Evolutionary conservation across 2,797 vertebrate species (phyloP).

Genomic region (Malurus leucopterus): DNA sequence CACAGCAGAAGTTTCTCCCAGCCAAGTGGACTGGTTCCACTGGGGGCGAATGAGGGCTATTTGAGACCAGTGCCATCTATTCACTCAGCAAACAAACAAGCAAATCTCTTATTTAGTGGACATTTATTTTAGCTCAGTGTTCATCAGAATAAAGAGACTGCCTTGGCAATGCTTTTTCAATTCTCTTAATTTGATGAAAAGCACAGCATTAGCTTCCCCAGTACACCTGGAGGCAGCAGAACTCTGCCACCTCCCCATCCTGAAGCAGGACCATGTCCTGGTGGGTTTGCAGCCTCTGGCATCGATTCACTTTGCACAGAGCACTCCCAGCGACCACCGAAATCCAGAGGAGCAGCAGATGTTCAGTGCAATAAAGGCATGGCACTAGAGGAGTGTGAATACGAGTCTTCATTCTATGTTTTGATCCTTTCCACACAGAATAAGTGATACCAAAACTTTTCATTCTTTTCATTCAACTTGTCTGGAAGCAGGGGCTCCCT

Average conservation of each 20-base stretch:
- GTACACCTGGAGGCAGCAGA: neutral
- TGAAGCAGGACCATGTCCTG: neutral
- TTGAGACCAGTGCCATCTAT: neutral
- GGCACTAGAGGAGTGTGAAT: neutral
- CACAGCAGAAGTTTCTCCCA: neutral
- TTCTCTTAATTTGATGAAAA: neutral
- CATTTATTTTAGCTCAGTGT: neutral
- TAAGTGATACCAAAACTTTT: neutral
- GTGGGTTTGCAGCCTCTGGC: neutral
- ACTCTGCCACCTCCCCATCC: neutral
- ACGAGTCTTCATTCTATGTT: neutral
- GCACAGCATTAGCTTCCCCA: neutral
- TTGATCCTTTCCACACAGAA: neutral
- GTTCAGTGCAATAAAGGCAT: neutral
- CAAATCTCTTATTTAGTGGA: neutral
- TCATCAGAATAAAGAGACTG: neutral
- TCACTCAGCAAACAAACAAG: neutral
- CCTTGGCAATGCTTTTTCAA: neutral
- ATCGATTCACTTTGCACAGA: accelerated
- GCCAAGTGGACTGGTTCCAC: neutral
- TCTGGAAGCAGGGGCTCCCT: neutral
- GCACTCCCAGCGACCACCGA: accelerated
- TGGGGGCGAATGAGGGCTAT: neutral
- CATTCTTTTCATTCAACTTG: too few species aligned
- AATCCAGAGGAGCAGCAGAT: neutral